These are phyloP conservation scores for Canis aureus DNA, from an alignment of 2,113 vertebrate species.

Conservation along the genomic window DNA sequence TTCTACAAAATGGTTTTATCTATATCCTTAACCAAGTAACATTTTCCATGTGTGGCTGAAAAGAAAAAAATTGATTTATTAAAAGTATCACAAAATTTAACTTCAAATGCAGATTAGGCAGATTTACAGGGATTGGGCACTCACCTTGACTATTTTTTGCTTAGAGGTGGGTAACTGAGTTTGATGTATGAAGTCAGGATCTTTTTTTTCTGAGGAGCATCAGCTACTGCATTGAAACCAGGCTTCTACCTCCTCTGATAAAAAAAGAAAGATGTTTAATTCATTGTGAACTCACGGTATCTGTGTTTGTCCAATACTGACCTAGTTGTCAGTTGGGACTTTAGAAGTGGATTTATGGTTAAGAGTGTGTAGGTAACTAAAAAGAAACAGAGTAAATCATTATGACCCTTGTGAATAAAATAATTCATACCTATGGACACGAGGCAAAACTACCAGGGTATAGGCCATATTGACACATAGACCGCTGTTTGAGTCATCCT, in stretches of 20 bases:
- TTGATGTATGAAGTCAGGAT: neutral
- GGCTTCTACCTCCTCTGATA: neutral
- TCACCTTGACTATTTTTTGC: neutral
- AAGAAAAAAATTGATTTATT: neutral
- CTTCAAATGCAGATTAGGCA: neutral
- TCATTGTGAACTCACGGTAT: neutral
- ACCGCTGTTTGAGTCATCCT: neutral
- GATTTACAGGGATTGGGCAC: neutral
- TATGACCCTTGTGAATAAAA: slow-evolving; percentile 8
- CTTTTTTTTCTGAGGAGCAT: neutral
- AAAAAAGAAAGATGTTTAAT: neutral
- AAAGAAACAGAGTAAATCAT: neutral
- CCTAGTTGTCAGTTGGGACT: neutral
- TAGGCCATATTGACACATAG: neutral
- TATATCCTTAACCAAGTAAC: neutral
- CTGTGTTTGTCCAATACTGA: neutral
- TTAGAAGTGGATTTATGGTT: neutral
- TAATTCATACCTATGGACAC: neutral
- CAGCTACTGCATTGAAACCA: neutral
- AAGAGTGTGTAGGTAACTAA: neutral
- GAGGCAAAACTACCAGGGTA: neutral
- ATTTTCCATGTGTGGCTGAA: neutral
- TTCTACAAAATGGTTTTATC: neutral
- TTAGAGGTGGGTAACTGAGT: neutral
- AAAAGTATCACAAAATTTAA: neutral